phyloP scores from a whole-genome alignment of 2,113 vertebrate species.

The Lathamus discolor region DNA sequence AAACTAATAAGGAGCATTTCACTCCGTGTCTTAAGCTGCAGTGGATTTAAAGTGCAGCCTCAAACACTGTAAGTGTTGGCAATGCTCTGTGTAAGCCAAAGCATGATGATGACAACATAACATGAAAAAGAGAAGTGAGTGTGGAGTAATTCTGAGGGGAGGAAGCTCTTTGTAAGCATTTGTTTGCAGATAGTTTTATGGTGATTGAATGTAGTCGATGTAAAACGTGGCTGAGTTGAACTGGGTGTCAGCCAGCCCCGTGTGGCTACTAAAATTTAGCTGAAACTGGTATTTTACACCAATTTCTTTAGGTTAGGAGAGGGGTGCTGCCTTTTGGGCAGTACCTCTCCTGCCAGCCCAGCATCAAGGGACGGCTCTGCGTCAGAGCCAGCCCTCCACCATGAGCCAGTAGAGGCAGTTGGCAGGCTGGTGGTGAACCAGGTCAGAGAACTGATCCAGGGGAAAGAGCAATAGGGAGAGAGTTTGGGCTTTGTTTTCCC shows the following conservation, averaged over 20 bases:
- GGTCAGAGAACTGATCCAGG: not conserved
- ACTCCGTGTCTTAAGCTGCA: not conserved
- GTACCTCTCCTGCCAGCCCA: not conserved
- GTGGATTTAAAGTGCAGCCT: not conserved
- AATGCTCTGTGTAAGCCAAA: not conserved
- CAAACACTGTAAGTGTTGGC: not conserved
- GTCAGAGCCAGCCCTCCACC: rapidly evolving
- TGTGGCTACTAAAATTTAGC: not conserved
- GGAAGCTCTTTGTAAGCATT: not conserved
- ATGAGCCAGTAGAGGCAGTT: rapidly evolving
- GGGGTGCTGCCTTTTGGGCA: not conserved
- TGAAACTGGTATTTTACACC: not conserved
- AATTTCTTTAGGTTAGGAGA: not conserved
- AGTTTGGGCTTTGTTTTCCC: not conserved
- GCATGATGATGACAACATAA: not conserved
- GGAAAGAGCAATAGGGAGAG: not conserved
- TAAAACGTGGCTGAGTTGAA: slow-evolving; percentile 26
- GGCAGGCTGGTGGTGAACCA: not conserved
- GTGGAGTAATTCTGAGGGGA: not conserved
- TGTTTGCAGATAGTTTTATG: slow-evolving; percentile 27
- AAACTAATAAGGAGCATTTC: not conserved
- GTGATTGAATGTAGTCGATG: slow-evolving; percentile 5
- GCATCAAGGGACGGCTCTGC: not conserved
- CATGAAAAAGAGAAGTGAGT: not conserved
- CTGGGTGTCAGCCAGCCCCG: not conserved